A percentile compares a stretch with the other conserved stretches of the same genome.
phyloP scores from a whole-genome alignment of 2,888 invertebrate species.

The Heterodera filipjevi region DNA sequence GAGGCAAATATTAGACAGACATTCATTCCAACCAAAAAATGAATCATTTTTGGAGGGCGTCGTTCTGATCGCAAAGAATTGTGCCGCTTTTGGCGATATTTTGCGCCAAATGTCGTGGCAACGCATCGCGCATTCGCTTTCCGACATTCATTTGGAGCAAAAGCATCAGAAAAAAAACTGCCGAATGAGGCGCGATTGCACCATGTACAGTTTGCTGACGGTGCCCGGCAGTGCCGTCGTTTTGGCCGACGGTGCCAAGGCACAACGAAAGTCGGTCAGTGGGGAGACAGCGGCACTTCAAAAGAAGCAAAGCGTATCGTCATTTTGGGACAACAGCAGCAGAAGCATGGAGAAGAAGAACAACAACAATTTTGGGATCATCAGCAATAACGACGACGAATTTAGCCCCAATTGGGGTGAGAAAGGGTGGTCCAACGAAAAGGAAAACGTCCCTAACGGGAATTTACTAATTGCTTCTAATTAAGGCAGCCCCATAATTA shows the following conservation, averaged over 20 bases:
- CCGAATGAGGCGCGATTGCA: background rate
- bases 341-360: no score
- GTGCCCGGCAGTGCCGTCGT: background rate
- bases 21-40: no score
- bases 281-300: background rate
- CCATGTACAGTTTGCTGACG: slow-evolving; percentile 1
- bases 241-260: background rate
- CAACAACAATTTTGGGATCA: no score
- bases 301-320: background rate
- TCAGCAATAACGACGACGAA: no score
- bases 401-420: no score
- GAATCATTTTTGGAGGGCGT: slow-evolving; percentile 2
- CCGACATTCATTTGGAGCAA: background rate
- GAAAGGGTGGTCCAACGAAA: no score
- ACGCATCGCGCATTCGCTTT: background rate
- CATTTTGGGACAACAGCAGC: no score
- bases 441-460: no score
- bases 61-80: background rate
- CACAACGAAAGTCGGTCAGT: background rate
- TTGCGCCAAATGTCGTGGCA: slow-evolving; percentile 8
- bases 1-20: background rate
- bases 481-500: no score
- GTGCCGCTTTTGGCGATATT: background rate
- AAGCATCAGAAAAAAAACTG: background rate
- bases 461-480: no score